These are phyloP conservation scores for Agonopterix heracliana DNA, from an alignment of 2,888 invertebrate species.

Conservation along the genomic window DNA sequence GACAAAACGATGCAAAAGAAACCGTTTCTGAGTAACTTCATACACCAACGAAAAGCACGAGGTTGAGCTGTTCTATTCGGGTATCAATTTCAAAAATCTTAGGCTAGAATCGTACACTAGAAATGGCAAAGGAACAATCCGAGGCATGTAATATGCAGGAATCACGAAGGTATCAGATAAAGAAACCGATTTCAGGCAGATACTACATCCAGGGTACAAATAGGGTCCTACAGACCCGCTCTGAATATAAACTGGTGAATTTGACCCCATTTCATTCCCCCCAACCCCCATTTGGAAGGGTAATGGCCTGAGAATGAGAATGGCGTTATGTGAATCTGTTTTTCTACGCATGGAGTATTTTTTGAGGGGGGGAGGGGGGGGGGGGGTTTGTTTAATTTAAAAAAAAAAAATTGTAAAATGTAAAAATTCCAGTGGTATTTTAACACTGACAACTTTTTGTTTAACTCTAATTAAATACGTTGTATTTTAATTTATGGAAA, in stretches of 20 bases:
- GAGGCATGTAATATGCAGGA: slow-evolving; percentile 12
- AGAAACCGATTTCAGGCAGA: slow-evolving; percentile 25
- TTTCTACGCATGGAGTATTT: slow-evolving; percentile 5
- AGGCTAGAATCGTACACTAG: too few relatives aligned
- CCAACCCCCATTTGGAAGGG: slow-evolving; percentile 12
- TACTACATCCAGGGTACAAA: slow-evolving; percentile 34
- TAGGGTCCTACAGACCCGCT: slow-evolving; percentile 24
- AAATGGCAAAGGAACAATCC: too few relatives aligned
- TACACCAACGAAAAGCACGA: too few relatives aligned
- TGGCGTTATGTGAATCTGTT: slow-evolving; percentile 13
- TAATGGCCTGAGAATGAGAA: slow-evolving; percentile 23
- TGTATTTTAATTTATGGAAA: too few relatives aligned
- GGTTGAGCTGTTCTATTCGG: too few relatives aligned
- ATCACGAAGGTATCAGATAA: slow-evolving; percentile 24
- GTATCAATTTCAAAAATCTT: background rate
- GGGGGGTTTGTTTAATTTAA: too few relatives aligned
- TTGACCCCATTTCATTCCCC: slow-evolving; percentile 17
- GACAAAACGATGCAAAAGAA: too few relatives aligned
- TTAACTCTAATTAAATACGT: too few relatives aligned
- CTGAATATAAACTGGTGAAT: slow-evolving; percentile 40
- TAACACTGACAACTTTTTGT: too few relatives aligned
- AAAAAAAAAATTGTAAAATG: too few relatives aligned
- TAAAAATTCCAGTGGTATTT: too few relatives aligned
- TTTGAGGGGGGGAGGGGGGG: background rate
- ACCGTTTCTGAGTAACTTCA: too few relatives aligned